A percentile compares a stretch with the other conserved stretches of the same genome.
Conservation (phyloP, 2,888 invertebrate species). For the Cartodere bifasciata region DNA sequence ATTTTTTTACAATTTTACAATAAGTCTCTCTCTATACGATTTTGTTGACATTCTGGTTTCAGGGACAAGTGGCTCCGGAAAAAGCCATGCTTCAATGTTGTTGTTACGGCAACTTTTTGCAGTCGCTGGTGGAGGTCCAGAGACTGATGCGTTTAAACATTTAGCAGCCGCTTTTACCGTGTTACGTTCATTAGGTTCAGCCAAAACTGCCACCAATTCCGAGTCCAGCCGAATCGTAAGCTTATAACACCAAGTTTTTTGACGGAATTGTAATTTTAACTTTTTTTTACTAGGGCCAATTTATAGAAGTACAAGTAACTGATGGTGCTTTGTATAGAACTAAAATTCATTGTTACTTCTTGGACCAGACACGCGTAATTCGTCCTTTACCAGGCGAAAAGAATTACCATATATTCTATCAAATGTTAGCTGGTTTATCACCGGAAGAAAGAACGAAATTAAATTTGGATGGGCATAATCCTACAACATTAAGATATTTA, state of each 20-base stretch:
- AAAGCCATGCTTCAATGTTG: conserved; percentile 87
- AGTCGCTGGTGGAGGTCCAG: conserved; percentile 86
- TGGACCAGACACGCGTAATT: conserved; percentile 87
- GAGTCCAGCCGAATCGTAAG: conserved; percentile 87
- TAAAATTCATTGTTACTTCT: conserved; percentile 91
- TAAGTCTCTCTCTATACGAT: not conserved
- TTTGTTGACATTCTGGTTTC: conserved; percentile 17
- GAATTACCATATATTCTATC: conserved; percentile 95
- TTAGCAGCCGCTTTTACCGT: conserved; percentile 92
- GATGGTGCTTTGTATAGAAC: conserved; percentile 90
- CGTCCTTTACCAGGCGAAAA: conserved; percentile 75
- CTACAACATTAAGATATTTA: conserved; percentile 71
- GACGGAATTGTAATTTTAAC: conserved; percentile 4
- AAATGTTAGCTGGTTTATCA: conserved; percentile 81
- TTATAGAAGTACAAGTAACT: conserved; percentile 91
- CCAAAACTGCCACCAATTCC: conserved; percentile 79
- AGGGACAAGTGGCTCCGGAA: conserved; percentile 87
- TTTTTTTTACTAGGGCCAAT: conserved; percentile 57
- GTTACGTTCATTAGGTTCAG: conserved; percentile 78
- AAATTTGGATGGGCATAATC: conserved; percentile 74
- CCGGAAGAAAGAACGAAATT: conserved; percentile 76
- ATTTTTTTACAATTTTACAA: conserved; percentile 4
- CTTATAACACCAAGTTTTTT: conserved; percentile 17
- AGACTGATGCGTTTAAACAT: conserved; percentile 94
- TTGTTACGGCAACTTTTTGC: conserved; percentile 83